These are phyloP conservation scores for Fragum sueziense DNA, from an alignment of 2,888 invertebrate species.

Conservation along the genomic window DNA sequence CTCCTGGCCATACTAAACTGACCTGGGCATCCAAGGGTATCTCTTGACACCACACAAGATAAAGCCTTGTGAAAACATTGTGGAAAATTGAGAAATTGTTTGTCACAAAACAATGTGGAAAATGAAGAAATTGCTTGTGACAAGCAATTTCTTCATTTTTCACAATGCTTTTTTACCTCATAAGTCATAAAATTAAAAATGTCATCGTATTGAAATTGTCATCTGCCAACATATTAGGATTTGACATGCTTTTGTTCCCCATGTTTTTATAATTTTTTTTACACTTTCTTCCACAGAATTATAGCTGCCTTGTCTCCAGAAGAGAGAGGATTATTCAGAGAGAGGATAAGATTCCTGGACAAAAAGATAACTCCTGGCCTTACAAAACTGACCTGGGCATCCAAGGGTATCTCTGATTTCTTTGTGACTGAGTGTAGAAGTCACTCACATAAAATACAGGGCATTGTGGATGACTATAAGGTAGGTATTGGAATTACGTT, in stretches of 20 bases:
- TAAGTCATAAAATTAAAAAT: too few relatives aligned
- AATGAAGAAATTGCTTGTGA: too few relatives aligned
- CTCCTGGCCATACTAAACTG: constrained; percentile 82
- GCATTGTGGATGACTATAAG: constrained; percentile 92
- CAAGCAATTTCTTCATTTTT: too few relatives aligned
- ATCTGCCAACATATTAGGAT: too few relatives aligned
- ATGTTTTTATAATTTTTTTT: too few relatives aligned
- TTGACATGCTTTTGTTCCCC: too few relatives aligned
- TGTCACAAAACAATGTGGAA: too few relatives aligned
- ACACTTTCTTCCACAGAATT: constrained; percentile 84
- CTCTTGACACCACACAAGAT: too few relatives aligned
- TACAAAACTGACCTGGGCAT: constrained; percentile 82
- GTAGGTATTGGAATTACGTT: constrained; percentile 9
- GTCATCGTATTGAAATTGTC: too few relatives aligned
- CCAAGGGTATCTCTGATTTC: constrained; percentile 80
- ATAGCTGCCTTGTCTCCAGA: constrained; percentile 89
- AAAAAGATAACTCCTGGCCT: constrained; percentile 83
- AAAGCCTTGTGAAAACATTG: too few relatives aligned
- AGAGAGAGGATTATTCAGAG: constrained; percentile 90
- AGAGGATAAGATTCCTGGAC: constrained; percentile 86
- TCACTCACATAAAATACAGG: constrained; percentile 84
- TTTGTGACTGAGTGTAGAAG: constrained; percentile 81
- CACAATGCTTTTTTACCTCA: too few relatives aligned
- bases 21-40: constrained; percentile 82
- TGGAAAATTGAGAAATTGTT: too few relatives aligned